Evolutionary conservation across 2,888 invertebrate genomes (phyloP), one percentile per base, ranked within the genome.

Genomic region (Epinotia ramella): DNA sequence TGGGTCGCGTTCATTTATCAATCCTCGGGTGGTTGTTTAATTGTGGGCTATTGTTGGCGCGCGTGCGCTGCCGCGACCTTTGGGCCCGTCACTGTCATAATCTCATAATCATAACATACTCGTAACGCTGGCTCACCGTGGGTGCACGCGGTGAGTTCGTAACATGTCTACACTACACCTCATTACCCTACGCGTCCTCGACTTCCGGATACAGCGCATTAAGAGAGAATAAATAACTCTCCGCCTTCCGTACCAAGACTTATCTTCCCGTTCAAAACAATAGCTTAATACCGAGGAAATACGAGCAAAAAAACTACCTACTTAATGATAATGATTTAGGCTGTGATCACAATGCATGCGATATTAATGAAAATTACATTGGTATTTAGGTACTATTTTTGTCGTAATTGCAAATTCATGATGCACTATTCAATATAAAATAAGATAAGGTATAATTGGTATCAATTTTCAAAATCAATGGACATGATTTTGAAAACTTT

Each of bases 121-220:
- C 33, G 33, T 33, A 40, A 49, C 73, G 60, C 49, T 73, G 16
- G 59, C 49, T 65, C 20, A 44, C 73, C 16, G 67, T 66, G 62
- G 71, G 76, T 72, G 71, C 62, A 66, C 44, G 57, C 69, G 44
- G 12, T 44, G 44, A 33, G 28, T 33, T 28, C 53, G 65, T 60
- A 71, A 71, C 53, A 66, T 63, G 69, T 72, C 66, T 65, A 63
- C 72, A 76, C 76, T 65, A 63, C 72, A 76, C 76, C 67, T 76
- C 72, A 76, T 76, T 76, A 76, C 71, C 76, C 67, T 76, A 72
- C 67, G n/a, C 73, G 57, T 44, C 60, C 57, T 33, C 28, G 46
- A 63, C 66, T 76, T 72, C 76, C 66, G 66, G 62, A 67, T 20
- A 65, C 44, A 33, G 44, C n/a, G 16, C 11, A 3, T n/a, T n/a